Base-by-base conservation (phyloP, 2,888 invertebrate species). In the Parthenolecanium corni region DNA sequence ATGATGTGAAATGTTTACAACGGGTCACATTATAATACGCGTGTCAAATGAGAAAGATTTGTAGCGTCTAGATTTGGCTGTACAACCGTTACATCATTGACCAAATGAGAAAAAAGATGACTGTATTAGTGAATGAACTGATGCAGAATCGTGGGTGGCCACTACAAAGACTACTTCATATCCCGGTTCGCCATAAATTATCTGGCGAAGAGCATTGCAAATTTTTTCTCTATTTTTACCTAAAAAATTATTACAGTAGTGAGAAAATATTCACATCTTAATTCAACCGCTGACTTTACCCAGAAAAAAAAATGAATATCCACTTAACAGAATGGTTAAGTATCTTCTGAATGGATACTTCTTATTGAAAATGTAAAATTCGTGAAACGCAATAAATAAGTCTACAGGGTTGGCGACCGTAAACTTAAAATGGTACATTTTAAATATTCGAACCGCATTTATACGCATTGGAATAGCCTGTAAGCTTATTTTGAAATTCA, bases 31-130 rank as follows among this genome's bases (percentile, higher is more conserved):
- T 9, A 44, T 44, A 44, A 42, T 18, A 23, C 44, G 56, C 44
- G 23, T 23, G 56, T 56, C 56, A 56, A 56, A 56, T 56, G 42
- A 25, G 25, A 40, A 56, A 56, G 56, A 56, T 56, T 56, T 56
- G 56, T 56, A 42, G 44, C 40, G 42, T 42, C 56, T 23, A 42
- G 56, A 56, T 40, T 24, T 3, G n/a, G 11, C 31, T n/a, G n/a
- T 36, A 52, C 52, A 44, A 56, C 56, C 56, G 56, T 56, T 56
- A 56, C 44, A 42, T 54, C 42, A 16, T 20, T 20, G 46, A 18
- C 20, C n/a, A n/a, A 16, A 18, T 44, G 20, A 20, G 16, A 44
- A 16, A 9, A 44, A 1, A 44, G 46, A 18, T 9, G 16, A 18
- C 20, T n/a, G 46, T 20, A 18, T 44, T 44, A 18, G 18, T 44